Percentiles rank a stretch among this genome's conserved stretches.
Evolutionary conservation across 2,888 invertebrate species (phyloP).

Genomic region (Nomada fabriciana): DNA sequence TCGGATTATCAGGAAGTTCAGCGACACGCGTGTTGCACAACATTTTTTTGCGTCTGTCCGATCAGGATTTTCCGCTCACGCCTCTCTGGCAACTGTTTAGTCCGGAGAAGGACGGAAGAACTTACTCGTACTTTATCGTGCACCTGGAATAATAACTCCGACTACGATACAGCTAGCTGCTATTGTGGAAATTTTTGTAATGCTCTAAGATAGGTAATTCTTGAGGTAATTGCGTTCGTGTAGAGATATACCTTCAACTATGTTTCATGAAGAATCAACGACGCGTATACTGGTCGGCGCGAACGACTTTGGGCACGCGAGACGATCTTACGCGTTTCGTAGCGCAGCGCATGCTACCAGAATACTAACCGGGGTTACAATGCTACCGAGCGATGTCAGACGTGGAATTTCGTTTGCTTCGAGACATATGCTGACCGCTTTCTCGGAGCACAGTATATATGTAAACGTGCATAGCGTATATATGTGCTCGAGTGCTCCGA

Average conservation of each 20-base stretch:
- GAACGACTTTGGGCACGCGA: slow-evolving; percentile 53
- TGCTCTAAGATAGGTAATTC: neutral
- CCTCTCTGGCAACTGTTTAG: no score
- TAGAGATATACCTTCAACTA: neutral
- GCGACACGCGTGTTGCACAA: no score
- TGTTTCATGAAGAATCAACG: slow-evolving; percentile 46
- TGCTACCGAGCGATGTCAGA: slow-evolving; percentile 56
- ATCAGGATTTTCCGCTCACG: no score
- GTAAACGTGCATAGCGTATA: no score
- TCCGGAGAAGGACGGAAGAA: no score
- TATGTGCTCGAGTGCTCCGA: slow-evolving; percentile 52
- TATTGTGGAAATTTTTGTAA: no score
- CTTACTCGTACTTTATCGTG: no score
- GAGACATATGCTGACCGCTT: slow-evolving; percentile 45
- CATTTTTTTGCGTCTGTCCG: no score
- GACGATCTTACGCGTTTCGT: slow-evolving; percentile 42
- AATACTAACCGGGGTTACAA: slow-evolving; percentile 62
- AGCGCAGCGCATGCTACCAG: slow-evolving; percentile 47
- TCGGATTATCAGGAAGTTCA: neutral
- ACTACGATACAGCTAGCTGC: no score
- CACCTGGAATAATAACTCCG: no score
- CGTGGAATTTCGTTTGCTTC: slow-evolving; percentile 63
- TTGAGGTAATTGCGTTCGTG: slow-evolving; percentile 41
- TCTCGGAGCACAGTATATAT: neutral
- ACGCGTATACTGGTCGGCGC: slow-evolving; percentile 16